Evolutionary conservation across 2,888 invertebrate species (phyloP).

Genomic region (Micropterix aruncella): DNA sequence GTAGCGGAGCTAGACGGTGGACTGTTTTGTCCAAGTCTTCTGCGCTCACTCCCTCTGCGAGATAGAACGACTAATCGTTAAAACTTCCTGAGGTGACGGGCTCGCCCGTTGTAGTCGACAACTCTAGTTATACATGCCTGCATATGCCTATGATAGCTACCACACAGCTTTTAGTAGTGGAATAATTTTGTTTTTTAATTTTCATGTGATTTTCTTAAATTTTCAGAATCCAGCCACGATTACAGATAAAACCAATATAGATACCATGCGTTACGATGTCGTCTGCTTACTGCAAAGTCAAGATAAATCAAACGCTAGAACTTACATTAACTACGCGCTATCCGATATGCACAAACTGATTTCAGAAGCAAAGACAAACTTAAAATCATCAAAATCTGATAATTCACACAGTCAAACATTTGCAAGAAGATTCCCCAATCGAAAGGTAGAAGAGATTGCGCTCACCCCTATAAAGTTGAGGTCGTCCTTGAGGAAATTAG

Average conservation of each 20-base stretch:
- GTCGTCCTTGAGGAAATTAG: conserved; percentile 48
- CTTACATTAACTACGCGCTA: conserved; percentile 48
- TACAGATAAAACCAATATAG: conserved; percentile 39
- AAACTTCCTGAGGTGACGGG: too few species aligned
- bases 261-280: conserved; percentile 45
- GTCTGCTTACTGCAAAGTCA: conserved; percentile 47
- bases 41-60: too few species aligned
- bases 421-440: conserved; percentile 40
- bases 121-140: too few species aligned
- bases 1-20: too few species aligned
- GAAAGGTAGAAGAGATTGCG: conserved; percentile 31
- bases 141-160: too few species aligned
- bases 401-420: conserved; percentile 23
- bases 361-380: conserved; percentile 26
- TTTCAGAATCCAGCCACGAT: conserved; percentile 41
- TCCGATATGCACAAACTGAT: conserved; percentile 50
- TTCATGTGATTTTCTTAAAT: too few species aligned
- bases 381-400: conserved; percentile 12
- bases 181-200: too few species aligned
- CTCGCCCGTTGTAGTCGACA: too few species aligned
- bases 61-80: too few species aligned
- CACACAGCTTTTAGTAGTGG: too few species aligned
- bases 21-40: too few species aligned
- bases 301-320: conserved; percentile 30
- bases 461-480: conserved; percentile 39